A percentile compares a stretch with the other conserved stretches of the same genome.
These are phyloP conservation scores for Alviniconcha marisindica DNA, from an alignment of 1,140 invertebrate genomes.

Conservation along the genomic window DNA sequence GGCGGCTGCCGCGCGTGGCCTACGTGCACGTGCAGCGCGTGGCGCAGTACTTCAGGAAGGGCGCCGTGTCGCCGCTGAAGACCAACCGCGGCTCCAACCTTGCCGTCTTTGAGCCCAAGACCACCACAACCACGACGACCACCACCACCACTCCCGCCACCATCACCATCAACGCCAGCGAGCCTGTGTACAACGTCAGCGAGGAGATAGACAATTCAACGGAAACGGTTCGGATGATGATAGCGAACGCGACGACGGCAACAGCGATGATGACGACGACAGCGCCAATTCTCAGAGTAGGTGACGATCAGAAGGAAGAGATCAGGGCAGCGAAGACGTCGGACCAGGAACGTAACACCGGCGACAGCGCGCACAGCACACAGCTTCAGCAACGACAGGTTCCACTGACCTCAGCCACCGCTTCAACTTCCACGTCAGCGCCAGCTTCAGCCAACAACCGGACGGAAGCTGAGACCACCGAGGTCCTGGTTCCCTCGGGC, in stretches of 20 bases:
- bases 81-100: neutral
- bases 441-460: too few relatives aligned
- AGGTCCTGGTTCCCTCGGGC: neutral
- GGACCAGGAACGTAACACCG: too few relatives aligned
- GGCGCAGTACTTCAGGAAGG: constrained; percentile 22
- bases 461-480: neutral
- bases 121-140: neutral
- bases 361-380: too few relatives aligned
- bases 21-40: constrained; percentile 31
- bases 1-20: constrained; percentile 41
- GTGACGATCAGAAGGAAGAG: neutral
- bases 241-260: neutral
- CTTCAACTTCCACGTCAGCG: too few relatives aligned
- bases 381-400: too few relatives aligned
- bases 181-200: neutral
- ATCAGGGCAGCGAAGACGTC: neutral
- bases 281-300: neutral
- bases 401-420: too few relatives aligned
- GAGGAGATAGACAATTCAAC: neutral
- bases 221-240: neutral
- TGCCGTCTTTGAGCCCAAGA: neutral
- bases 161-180: neutral
- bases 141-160: neutral
- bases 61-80: neutral
- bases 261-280: neutral